Conservation (phyloP, 1,140 invertebrate species). For the Anastatus disparis region DNA sequence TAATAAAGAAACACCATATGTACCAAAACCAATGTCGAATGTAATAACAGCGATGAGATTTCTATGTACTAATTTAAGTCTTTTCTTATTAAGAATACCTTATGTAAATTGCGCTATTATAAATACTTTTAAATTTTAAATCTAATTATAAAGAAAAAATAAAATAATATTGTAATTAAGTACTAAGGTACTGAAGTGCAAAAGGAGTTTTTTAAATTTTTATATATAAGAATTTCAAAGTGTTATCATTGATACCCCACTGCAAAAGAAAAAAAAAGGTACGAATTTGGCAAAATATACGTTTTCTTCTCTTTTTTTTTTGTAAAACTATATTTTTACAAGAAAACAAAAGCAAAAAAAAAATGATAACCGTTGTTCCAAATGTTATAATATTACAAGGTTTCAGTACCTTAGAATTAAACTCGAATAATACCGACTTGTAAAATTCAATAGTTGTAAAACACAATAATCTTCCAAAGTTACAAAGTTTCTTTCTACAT, state of each 20-base stretch:
- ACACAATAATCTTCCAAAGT: slow-evolving; percentile 25
- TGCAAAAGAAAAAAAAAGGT: background rate
- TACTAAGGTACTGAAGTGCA: slow-evolving; percentile 27
- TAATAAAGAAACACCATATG: background rate
- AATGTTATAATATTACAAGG: too few species aligned
- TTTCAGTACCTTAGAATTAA: slow-evolving; percentile 16
- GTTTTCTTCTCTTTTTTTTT: slow-evolving; percentile 12
- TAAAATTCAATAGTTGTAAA: background rate
- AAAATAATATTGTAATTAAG: slow-evolving; percentile 23
- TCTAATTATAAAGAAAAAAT: background rate
- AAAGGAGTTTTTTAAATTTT: slow-evolving; percentile 33
- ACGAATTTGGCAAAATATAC: background rate
- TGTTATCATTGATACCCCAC: background rate
- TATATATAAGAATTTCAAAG: too few species aligned
- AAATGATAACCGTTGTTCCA: too few species aligned
- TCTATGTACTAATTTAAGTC: slow-evolving; percentile 22
- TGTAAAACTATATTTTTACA: slow-evolving; percentile 13
- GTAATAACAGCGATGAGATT: slow-evolving; percentile 17
- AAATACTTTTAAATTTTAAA: slow-evolving; percentile 20
- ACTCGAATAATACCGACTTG: slow-evolving; percentile 2
- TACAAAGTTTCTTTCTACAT: slow-evolving; percentile 9
- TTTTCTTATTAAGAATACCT: slow-evolving; percentile 22
- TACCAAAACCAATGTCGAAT: slow-evolving; percentile 36
- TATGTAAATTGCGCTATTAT: slow-evolving; percentile 29
- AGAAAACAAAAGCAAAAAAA: background rate